A percentile compares a stretch with the other conserved stretches of the same genome.
phyloP scores from a whole-genome alignment of 2,113 vertebrate genomes.

The Silurus glanis region DNA sequence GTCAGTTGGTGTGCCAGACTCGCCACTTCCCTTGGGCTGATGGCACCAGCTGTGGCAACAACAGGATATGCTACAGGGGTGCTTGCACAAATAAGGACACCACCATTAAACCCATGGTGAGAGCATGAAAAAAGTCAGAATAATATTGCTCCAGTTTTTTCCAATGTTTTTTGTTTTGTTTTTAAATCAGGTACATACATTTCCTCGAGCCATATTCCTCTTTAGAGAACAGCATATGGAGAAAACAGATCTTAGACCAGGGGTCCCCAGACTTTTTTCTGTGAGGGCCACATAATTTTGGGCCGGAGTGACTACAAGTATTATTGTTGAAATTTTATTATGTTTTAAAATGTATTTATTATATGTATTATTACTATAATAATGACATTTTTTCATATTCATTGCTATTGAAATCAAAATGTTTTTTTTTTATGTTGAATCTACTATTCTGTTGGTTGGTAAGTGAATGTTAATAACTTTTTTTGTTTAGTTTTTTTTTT shows the following conservation, averaged over 20 bases:
- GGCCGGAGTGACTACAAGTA: too few relatives aligned
- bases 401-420: too few relatives aligned
- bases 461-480: too few relatives aligned
- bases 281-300: too few relatives aligned
- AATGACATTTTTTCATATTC: too few relatives aligned
- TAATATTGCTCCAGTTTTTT: not conserved
- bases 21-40: conserved; percentile 98
- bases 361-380: too few relatives aligned
- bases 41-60: conserved; percentile 85
- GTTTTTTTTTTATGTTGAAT: too few relatives aligned
- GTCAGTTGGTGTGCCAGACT: conserved; percentile 94
- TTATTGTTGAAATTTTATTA: too few relatives aligned
- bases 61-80: conserved; percentile 83
- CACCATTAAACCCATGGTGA: conserved; percentile 78
- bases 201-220: not conserved
- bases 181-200: not conserved
- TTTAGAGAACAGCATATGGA: not conserved
- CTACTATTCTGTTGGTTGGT: too few relatives aligned
- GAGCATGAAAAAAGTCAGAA: not conserved
- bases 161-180: not conserved
- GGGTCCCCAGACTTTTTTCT: too few relatives aligned
- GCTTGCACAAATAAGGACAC: conserved; percentile 78
- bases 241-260: not conserved
- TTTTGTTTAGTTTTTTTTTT: too few relatives aligned
- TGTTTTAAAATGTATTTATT: too few relatives aligned